Conservation (phyloP, 2,888 invertebrate genomes). For the Blastobasis lacticolella region DNA sequence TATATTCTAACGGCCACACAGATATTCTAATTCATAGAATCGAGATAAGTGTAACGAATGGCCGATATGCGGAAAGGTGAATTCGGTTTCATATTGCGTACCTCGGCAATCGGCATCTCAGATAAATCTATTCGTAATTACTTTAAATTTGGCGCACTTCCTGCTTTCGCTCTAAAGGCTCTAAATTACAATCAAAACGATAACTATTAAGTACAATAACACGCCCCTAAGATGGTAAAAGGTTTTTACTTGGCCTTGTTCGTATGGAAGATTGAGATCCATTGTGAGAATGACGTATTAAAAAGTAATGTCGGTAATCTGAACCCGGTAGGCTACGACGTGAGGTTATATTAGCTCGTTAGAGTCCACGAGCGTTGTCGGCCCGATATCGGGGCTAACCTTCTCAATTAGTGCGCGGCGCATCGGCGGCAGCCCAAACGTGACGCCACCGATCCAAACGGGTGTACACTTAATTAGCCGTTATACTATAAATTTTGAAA, state of each 20-base stretch:
- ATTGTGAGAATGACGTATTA: not conserved
- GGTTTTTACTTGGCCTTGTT: too few relatives aligned
- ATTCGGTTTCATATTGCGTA: too few relatives aligned
- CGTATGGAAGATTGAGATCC: too few relatives aligned
- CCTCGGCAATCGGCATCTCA: too few relatives aligned
- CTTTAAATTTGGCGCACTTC: too few relatives aligned
- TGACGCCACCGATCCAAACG: conserved; percentile 54
- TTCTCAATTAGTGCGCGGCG: conserved; percentile 53
- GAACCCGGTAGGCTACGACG: conserved; percentile 22
- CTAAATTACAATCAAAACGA: too few relatives aligned
- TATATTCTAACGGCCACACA: conserved; percentile 54
- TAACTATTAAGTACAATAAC: too few relatives aligned
- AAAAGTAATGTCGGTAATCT: conserved; percentile 1
- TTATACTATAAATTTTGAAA: conserved; percentile 65
- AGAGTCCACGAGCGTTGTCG: conserved; percentile 40
- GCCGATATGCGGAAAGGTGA: conserved; percentile 24
- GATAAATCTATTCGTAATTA: too few relatives aligned
- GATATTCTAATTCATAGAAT: conserved; percentile 46
- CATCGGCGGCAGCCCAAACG: conserved; percentile 45
- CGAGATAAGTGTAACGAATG: conserved; percentile 41
- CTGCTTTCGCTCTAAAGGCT: too few relatives aligned
- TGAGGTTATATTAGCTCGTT: conserved; percentile 45
- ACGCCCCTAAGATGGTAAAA: too few relatives aligned
- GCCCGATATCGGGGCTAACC: conserved; percentile 48
- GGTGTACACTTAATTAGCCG: conserved; percentile 63